Evolutionary conservation across 2,113 vertebrate genomes (phyloP), one percentile per base, ranked within the genome.

Genomic region (Narcine bancroftii): DNA sequence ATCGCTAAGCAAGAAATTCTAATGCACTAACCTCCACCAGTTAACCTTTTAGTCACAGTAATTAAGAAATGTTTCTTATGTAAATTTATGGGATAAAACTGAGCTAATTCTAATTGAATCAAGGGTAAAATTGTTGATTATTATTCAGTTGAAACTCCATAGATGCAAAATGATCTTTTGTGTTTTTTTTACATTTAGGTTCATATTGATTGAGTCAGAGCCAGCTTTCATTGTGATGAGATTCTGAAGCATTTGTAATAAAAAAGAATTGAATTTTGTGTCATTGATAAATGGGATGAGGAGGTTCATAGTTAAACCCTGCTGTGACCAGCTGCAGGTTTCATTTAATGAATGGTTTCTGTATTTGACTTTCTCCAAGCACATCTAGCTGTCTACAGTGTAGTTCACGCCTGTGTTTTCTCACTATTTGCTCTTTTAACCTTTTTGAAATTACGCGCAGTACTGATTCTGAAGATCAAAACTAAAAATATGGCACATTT

Each of bases 311-410:
- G 87, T 45, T 53, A 89, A 81, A 77, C 17, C 11, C n/a, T 93
- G 73, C 92, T 92, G 89, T 92, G 93, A 69, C 92, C 65, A 79
- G 69, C 63, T 92, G 42, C 15, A 91, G 79, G 36, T 69, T 69
- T 73, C 26, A 53, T 71, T 71, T 76, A 92, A 89, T 92, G 50
- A 91, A 89, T 92, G 72, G 65, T 15, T 65, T 66, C 73, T 65
- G 76, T 85, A 29, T 56, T n/a, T 50, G 71, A 66, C 15, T 39
- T 15, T 91, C 56, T 63, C 73, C 66, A 65, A 69, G 56, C 73
- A 47, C 72, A 92, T 81, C 26, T 69, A 83, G 75, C 45, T 69
- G 39, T 36, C 89, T 45, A 36, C 65, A 66, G 39, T n/a, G 29
- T 69, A 11, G 6, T 63, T 66, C 45, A 45, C 36, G 69, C 24